A percentile compares a stretch with the other conserved stretches of the same genome.
Evolutionary conservation across 2,113 vertebrate genomes (phyloP).

Genomic region (Nanorana parkeri): DNA sequence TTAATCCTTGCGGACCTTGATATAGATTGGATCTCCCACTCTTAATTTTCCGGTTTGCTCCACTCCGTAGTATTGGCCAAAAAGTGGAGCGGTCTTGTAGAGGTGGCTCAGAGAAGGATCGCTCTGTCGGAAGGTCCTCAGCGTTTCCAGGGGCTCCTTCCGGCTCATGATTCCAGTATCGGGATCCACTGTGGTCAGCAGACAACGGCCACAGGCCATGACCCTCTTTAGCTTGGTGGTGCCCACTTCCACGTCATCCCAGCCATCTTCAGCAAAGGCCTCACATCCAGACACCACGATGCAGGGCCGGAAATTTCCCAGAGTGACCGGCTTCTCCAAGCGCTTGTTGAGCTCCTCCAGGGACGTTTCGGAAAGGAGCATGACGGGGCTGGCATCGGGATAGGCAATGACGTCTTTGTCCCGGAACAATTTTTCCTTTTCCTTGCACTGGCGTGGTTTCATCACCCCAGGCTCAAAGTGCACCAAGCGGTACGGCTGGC

Average conservation of each 20-base stretch:
- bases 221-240: constrained; percentile 72
- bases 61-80: constrained; percentile 83
- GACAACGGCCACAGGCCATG: constrained; percentile 84
- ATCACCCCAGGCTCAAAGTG: constrained; percentile 83
- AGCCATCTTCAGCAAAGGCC: constrained; percentile 88
- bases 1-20: constrained; percentile 61
- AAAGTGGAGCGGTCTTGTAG: constrained; percentile 79
- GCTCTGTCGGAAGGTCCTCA: constrained; percentile 88
- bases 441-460: constrained; percentile 68
- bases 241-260: constrained; percentile 80
- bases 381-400: constrained; percentile 79
- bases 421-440: constrained; percentile 65
- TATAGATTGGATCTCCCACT: constrained; percentile 87
- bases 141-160: constrained; percentile 90
- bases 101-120: constrained; percentile 77
- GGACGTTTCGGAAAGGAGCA: constrained; percentile 88
- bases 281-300: constrained; percentile 82
- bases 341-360: constrained; percentile 81
- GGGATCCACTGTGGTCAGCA: constrained; percentile 91
- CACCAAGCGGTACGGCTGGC: constrained; percentile 78
- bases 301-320: constrained; percentile 86
- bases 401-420: constrained; percentile 75
- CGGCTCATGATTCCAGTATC: constrained; percentile 84
- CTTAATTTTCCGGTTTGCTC: constrained; percentile 77
- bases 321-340: constrained; percentile 77